Evolutionary conservation across 2,888 invertebrate species (phyloP).

Genomic region (Panorpa germanica): DNA sequence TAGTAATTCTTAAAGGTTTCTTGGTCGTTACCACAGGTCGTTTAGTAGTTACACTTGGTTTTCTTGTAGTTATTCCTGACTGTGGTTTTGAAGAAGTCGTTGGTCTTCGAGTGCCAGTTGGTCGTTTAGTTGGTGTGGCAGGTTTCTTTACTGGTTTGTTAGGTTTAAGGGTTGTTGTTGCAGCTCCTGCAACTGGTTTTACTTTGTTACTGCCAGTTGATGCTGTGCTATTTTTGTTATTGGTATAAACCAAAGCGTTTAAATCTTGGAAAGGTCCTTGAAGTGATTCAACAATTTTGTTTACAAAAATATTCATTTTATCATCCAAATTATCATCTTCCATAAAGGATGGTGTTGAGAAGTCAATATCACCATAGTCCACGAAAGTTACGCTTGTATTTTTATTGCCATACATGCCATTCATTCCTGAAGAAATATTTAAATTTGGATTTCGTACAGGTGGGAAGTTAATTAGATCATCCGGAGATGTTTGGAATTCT

Average conservation of each 20-base stretch:
- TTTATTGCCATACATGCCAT: conserved; percentile 28
- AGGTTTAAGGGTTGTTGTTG: conserved; percentile 14
- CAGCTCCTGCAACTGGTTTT: conserved; percentile 13
- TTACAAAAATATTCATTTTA: conserved; percentile 65
- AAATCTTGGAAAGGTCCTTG: conserved; percentile 68
- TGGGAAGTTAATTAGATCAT: conserved; percentile 62
- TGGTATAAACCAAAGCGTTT: conserved; percentile 51
- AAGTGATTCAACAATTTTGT: conserved; percentile 64
- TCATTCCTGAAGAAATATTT: conserved; percentile 41
- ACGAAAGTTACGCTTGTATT: conserved; percentile 33
- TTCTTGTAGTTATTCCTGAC: conserved; percentile 10
- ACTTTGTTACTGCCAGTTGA: conserved; percentile 10
- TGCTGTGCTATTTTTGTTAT: conserved; percentile 20
- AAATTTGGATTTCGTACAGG: conserved; percentile 71
- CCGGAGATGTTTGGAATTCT: conserved; percentile 44
- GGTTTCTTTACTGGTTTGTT: conserved; percentile 15
- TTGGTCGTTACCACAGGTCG: conserved; percentile 24
- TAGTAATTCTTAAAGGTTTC: conserved; percentile 18
- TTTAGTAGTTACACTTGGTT: conserved; percentile 13
- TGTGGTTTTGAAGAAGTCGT: conserved; percentile 10
- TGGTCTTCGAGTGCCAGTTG: conserved; percentile 13
- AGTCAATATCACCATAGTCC: conserved; percentile 35
- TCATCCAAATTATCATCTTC: conserved; percentile 59
- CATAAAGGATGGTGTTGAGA: conserved; percentile 57
- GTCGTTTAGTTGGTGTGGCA: conserved; percentile 10